Percentiles rank a stretch among this genome's conserved stretches.
phyloP scores from a whole-genome alignment of 2,888 invertebrate species.

The Ganaspis brasiliensis region DNA sequence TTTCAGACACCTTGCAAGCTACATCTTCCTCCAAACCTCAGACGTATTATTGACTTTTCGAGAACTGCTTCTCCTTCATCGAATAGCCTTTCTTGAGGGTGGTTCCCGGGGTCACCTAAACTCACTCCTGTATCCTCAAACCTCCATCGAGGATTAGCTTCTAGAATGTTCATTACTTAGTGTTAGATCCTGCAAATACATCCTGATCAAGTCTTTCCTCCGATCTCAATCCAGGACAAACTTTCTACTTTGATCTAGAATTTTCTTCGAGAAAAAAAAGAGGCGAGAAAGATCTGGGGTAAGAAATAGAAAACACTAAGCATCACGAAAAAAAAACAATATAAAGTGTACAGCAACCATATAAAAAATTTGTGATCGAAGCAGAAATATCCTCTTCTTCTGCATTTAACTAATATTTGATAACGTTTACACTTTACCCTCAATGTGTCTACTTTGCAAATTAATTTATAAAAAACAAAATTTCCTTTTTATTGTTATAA shows the following conservation, averaged over 20 bases:
- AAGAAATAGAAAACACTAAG: no score
- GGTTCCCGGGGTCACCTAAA: slow-evolving; percentile 28
- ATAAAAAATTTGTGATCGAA: no score
- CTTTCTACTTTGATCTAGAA: neutral
- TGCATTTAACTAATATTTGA: no score
- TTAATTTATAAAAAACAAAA: no score
- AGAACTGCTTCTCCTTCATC: slow-evolving; percentile 15
- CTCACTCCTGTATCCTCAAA: slow-evolving; percentile 18
- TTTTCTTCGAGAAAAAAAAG: neutral
- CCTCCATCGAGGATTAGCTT: neutral
- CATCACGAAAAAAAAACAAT: no score
- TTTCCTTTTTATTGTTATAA: no score
- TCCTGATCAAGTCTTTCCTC: slow-evolving; percentile 20
- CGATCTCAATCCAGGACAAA: neutral
- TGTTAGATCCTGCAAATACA: slow-evolving; percentile 25
- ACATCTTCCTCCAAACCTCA: slow-evolving; percentile 37
- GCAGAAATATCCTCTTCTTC: no score
- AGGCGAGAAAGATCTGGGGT: no score
- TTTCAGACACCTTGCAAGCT: slow-evolving; percentile 21
- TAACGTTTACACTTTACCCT: no score
- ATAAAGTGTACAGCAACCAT: no score
- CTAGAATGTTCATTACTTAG: slow-evolving; percentile 35
- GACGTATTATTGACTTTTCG: slow-evolving; percentile 43
- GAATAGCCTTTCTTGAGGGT: slow-evolving; percentile 5
- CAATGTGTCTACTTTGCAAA: no score